Conservation (phyloP, 2,888 invertebrate genomes). For the Eremobia ochroleuca region DNA sequence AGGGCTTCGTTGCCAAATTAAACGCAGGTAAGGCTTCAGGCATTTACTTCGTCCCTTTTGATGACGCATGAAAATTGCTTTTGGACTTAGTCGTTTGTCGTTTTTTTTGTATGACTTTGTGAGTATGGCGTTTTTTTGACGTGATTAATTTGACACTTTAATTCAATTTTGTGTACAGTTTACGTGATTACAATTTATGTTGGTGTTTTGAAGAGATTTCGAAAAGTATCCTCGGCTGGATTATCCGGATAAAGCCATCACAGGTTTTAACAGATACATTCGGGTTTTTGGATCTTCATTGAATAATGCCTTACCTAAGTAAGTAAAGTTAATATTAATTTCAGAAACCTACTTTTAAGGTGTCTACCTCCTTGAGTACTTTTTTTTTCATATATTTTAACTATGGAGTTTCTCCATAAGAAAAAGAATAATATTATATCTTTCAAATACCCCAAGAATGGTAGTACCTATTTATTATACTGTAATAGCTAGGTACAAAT, state of each 20-base stretch:
- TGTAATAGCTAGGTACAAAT: neutral
- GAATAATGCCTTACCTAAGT: neutral
- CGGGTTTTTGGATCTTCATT: too few species aligned
- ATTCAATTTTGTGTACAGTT: neutral
- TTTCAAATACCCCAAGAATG: neutral
- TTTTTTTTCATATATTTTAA: too few species aligned
- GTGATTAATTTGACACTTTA: neutral
- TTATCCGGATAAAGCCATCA: too few species aligned
- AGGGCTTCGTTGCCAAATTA: slow-evolving; percentile 80
- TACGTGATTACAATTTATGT: neutral
- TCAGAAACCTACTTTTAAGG: too few species aligned
- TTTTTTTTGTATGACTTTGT: slow-evolving; percentile 6
- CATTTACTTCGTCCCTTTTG: slow-evolving; percentile 32
- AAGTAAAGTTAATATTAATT: neutral
- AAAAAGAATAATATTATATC: neutral
- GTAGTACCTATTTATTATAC: neutral
- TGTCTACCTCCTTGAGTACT: too few species aligned
- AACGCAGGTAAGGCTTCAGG: slow-evolving; percentile 79
- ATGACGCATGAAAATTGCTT: slow-evolving; percentile 45
- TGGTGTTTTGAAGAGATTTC: neutral
- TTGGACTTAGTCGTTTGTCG: slow-evolving; percentile 14
- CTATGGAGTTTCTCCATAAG: neutral
- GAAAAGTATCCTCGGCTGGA: neutral
- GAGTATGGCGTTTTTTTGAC: neutral
- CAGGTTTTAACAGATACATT: too few species aligned